Evolutionary conservation across 2,797 vertebrate species (phyloP).

Genomic region (Tragelaphus eurycerus): DNA sequence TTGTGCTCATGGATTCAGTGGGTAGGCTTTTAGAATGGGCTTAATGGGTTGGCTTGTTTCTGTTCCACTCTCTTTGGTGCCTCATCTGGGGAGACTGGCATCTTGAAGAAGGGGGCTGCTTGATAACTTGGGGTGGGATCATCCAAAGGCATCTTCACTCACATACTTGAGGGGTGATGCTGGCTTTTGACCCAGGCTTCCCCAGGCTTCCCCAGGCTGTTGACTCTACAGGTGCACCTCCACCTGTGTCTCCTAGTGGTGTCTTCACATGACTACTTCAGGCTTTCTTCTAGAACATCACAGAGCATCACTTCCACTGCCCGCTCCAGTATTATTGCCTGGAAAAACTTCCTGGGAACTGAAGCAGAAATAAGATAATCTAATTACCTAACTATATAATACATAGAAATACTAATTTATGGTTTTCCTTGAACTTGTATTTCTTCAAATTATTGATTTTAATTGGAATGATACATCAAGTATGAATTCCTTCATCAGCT

Average conservation of each 20-base stretch:
- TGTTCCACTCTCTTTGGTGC: neutral
- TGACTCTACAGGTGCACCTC: neutral
- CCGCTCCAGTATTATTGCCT: accelerated
- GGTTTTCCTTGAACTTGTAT: neutral
- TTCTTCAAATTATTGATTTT: neutral
- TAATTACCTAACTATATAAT: neutral
- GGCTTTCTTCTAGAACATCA: neutral
- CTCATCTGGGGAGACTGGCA: neutral
- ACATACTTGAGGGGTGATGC: neutral
- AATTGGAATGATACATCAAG: neutral
- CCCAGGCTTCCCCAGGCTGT: neutral
- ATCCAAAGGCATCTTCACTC: neutral
- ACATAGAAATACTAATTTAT: neutral
- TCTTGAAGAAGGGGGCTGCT: neutral
- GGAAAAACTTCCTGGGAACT: neutral
- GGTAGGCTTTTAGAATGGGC: neutral
- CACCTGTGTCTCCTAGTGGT: neutral
- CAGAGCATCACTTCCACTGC: neutral
- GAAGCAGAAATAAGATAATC: neutral
- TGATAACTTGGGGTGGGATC: neutral
- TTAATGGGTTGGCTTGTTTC: neutral
- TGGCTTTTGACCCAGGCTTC: neutral
- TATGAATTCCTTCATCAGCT: neutral
- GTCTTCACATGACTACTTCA: neutral
- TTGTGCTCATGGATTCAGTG: neutral